These are phyloP conservation scores for Acrobasis repandana DNA, from an alignment of 2,888 invertebrate genomes.

Conservation along the genomic window DNA sequence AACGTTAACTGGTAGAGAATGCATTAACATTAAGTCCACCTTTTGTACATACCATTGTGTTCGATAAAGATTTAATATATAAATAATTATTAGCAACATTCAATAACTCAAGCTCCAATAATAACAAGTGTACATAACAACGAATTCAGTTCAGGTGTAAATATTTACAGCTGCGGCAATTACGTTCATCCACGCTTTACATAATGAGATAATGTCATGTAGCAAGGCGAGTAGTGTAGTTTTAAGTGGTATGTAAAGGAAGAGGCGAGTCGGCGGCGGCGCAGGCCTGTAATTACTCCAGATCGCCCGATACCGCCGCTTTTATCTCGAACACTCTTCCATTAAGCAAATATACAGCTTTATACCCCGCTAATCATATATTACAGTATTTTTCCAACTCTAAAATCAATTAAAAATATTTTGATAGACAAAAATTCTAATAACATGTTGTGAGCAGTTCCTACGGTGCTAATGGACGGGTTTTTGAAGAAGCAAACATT, in stretches of 20 bases:
- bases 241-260: conserved; percentile 76
- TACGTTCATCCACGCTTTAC: conserved; percentile 45
- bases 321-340: conserved; percentile 79
- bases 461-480: conserved; percentile 60
- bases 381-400: conserved; percentile 71
- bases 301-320: conserved; percentile 77
- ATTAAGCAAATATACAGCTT: conserved; percentile 82
- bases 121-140: conserved; percentile 2
- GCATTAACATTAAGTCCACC: too few species aligned
- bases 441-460: conserved; percentile 49
- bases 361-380: conserved; percentile 71
- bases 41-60: too few species aligned
- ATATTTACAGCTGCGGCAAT: conserved; percentile 36
- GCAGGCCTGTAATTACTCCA: conserved; percentile 72
- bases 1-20: too few species aligned
- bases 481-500: conserved; percentile 62
- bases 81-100: conserved; percentile 30
- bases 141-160: conserved; percentile 25
- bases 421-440: conserved; percentile 79
- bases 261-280: conserved; percentile 45
- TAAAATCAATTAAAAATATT: conserved; percentile 79
- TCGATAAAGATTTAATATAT: too few species aligned
- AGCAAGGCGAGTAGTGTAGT: conserved; percentile 58
- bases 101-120: not conserved
- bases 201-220: conserved; percentile 58